Evolutionary conservation across 2,888 invertebrate species (phyloP).

Genomic region (Drosophila anomalata): DNA sequence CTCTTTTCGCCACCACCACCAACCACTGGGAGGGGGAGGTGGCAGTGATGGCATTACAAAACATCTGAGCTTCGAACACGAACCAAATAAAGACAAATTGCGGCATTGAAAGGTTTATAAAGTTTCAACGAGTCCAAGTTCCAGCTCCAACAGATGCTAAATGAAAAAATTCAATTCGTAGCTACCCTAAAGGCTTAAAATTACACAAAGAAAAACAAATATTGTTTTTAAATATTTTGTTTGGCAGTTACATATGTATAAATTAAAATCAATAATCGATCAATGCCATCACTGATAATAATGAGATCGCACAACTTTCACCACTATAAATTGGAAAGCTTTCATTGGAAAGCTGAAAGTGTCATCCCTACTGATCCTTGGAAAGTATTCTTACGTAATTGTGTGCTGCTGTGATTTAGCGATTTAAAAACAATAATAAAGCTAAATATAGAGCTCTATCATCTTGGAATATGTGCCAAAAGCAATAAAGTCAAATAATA

Average conservation of each 20-base stretch:
- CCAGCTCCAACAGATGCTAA: slow-evolving; percentile 35
- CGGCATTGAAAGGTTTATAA: slow-evolving; percentile 78
- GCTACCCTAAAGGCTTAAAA: slow-evolving; percentile 5
- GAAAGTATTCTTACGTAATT: neutral
- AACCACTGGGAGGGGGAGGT: neutral
- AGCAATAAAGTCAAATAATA: neutral
- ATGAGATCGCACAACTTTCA: neutral
- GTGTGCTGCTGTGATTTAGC: neutral
- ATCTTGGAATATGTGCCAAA: neutral
- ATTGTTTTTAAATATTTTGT: too few relatives aligned
- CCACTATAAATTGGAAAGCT: neutral
- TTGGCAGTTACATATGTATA: too few relatives aligned
- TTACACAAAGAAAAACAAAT: slow-evolving; percentile 2
- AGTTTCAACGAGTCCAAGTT: slow-evolving; percentile 45
- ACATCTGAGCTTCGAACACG: slow-evolving; percentile 77
- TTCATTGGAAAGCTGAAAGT: neutral
- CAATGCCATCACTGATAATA: too few relatives aligned
- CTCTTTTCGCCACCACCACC: neutral
- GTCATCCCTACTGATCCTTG: neutral
- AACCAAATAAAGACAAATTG: slow-evolving; percentile 83
- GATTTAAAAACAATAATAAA: neutral
- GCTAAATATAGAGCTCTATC: neutral
- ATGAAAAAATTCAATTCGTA: slow-evolving; percentile 57
- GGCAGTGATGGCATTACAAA: slow-evolving; percentile 42
- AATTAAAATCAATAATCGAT: neutral